Evolutionary conservation across 2,797 vertebrate genomes (phyloP).

Genomic region (Aulostomus chinensis): DNA sequence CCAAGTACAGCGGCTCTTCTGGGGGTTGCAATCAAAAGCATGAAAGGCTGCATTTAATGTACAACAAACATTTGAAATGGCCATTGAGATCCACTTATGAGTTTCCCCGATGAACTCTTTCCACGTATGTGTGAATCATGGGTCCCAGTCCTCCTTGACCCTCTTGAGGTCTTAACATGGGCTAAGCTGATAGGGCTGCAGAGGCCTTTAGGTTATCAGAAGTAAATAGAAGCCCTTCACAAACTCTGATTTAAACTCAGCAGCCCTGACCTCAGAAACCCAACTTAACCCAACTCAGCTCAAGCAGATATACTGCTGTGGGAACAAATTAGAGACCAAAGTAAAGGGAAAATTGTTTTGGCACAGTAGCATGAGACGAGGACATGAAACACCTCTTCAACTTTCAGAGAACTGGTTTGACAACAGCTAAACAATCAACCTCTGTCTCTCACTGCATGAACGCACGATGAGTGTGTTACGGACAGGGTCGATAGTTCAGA

Average conservation of each 20-base stretch:
- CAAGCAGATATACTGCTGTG: slow-evolving; percentile 16
- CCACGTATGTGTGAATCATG: slow-evolving; percentile 6
- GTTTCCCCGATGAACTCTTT: slow-evolving; percentile 10
- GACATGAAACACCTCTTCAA: slow-evolving; percentile 12
- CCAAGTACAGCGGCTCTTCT: not conserved
- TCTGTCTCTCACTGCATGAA: slow-evolving; percentile 35
- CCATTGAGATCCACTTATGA: not conserved
- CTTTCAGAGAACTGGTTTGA: slow-evolving; percentile 28
- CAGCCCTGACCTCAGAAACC: slow-evolving; percentile 52
- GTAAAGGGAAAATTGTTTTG: slow-evolving; percentile 5
- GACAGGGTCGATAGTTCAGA: slow-evolving; percentile 30
- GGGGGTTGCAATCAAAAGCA: slow-evolving; percentile 6
- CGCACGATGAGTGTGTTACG: slow-evolving; percentile 16
- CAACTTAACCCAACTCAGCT: slow-evolving; percentile 19
- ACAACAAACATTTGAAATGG: slow-evolving; percentile 10
- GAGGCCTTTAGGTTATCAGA: slow-evolving; percentile 69
- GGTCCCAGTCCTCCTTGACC: slow-evolving; percentile 55
- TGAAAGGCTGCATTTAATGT: not conserved
- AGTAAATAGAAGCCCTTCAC: slow-evolving; percentile 53
- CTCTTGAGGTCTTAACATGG: slow-evolving; percentile 32
- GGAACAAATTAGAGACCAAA: slow-evolving; percentile 10
- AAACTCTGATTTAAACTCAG: slow-evolving; percentile 53
- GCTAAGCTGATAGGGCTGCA: slow-evolving; percentile 46
- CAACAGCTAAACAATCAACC: slow-evolving; percentile 10
- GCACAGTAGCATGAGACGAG: slow-evolving; percentile 7